Conservation (phyloP, 1,140 invertebrate genomes). For the Lethrus apterus region DNA sequence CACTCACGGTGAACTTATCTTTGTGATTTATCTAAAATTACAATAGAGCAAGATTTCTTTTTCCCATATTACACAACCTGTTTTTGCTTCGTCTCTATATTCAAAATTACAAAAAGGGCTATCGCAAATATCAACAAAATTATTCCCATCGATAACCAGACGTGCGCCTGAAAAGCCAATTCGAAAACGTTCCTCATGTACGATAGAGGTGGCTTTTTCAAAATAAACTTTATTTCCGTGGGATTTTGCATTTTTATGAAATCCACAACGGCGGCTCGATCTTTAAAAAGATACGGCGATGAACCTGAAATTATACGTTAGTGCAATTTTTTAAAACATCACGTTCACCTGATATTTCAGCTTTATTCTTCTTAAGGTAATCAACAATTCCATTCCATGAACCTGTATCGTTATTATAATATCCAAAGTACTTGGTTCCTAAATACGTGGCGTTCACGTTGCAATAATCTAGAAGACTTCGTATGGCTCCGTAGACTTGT, state of each 20-base stretch:
- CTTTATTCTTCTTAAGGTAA: background rate
- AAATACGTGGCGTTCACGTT: slow-evolving; percentile 1
- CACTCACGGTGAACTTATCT: slow-evolving; percentile 20
- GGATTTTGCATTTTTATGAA: slow-evolving; percentile 19
- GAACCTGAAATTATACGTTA: background rate
- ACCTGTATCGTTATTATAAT: background rate
- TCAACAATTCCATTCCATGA: slow-evolving; percentile 6
- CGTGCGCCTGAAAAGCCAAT: slow-evolving; percentile 19
- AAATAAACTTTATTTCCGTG: slow-evolving; percentile 18
- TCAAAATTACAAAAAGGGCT: slow-evolving; percentile 16
- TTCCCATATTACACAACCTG: slow-evolving; percentile 1
- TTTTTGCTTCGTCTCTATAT: slow-evolving; percentile 16
- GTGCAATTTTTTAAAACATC: background rate
- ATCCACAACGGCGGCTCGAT: slow-evolving; percentile 8
- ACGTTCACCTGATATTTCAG: background rate
- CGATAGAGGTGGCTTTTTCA: slow-evolving; percentile 24
- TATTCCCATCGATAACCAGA: slow-evolving; percentile 20
- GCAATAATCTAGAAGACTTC: slow-evolving; percentile 11
- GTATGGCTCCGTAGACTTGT: background rate
- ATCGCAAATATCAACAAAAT: slow-evolving; percentile 15
- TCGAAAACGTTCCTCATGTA: slow-evolving; percentile 27
- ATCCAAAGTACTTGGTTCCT: background rate
- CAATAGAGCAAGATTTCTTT: background rate
- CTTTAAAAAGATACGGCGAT: background rate
- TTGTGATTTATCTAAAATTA: slow-evolving; percentile 19